Base-by-base conservation (phyloP, 2,888 invertebrate species). In the Chesias legatella region DNA sequence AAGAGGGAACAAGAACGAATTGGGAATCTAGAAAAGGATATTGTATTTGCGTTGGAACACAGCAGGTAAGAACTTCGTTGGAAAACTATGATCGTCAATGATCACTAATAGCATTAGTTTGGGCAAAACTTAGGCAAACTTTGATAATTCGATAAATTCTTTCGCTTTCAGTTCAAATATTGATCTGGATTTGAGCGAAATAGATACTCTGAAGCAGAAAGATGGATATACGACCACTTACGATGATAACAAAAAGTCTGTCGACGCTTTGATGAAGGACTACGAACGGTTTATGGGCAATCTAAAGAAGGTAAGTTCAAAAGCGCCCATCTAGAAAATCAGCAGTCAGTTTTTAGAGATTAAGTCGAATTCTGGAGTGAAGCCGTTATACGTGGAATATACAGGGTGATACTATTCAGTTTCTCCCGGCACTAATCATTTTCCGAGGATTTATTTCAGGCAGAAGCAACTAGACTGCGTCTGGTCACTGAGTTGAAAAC, bases 1-100 rank as follows among this genome's bases (percentile, higher is more conserved):
- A 83, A 80, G 5, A 90, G 90, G 25, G 94, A 94, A 73, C 74
- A 89, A 48, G 90, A 91, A 7, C 92, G 91, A 59, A 88, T 94
- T 5, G 75, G 79, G 1, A 89, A 90, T 39, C 61, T 93, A 8
- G 93, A 94, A 64, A 83, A 84, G 40, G 90, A 90, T 37, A 90
- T 94, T 27, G 91, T 93, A 1, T 89, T 90, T 20, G 79, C 91
- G 2, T 74, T 94, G 53, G 92, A 92, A 59, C 90, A 91, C 53
- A 91, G 93, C 58, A 45, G 45, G 45, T 45, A 22, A 1, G 35
- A 17, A 17, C 6, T 1, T 22, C n/a, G n/a, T n/a, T n/a, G n/a
- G n/a, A n/a, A n/a, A n/a, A n/a, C n/a, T n/a, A n/a, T n/a, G n/a
- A n/a, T n/a, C n/a, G n/a, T n/a, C n/a, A n/a, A n/a, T n/a, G n/a